Evolutionary conservation across 2,888 invertebrate species (phyloP).

Genomic region (Euzophera pinguis): DNA sequence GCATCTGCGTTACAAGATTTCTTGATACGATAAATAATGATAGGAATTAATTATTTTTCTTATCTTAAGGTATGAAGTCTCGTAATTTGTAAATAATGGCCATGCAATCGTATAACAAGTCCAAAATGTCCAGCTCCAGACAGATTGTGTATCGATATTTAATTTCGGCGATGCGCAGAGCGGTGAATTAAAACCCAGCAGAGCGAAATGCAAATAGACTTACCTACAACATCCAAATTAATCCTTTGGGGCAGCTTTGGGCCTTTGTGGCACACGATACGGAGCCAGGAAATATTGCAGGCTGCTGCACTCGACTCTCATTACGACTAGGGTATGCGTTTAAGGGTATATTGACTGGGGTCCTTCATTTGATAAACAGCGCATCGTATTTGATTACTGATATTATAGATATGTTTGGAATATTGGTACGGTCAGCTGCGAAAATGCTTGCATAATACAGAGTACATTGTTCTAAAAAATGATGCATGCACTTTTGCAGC

Average conservation of each 20-base stretch:
- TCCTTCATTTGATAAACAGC: neutral
- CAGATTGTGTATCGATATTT: constrained; percentile 14
- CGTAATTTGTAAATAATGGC: too few species aligned
- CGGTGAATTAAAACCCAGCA: constrained; percentile 20
- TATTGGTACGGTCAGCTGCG: too few species aligned
- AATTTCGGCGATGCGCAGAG: constrained; percentile 9
- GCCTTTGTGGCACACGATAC: constrained; percentile 12
- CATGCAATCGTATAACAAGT: neutral
- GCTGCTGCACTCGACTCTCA: neutral
- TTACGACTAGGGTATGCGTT: neutral
- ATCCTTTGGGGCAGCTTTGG: constrained; percentile 18
- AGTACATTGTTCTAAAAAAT: too few species aligned
- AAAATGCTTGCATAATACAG: too few species aligned
- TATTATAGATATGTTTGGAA: too few species aligned
- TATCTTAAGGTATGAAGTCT: too few species aligned
- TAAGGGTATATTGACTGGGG: neutral
- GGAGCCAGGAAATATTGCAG: constrained; percentile 3
- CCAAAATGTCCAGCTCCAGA: neutral
- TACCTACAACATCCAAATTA: constrained; percentile 20
- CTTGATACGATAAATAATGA: too few species aligned
- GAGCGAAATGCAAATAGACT: constrained; percentile 17
- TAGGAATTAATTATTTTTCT: too few species aligned
- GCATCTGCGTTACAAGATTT: too few species aligned
- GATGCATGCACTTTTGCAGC: too few species aligned
- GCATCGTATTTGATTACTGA: neutral